Percentiles rank a stretch among this genome's conserved stretches.
phyloP scores from a whole-genome alignment of 2,888 invertebrate species.

The Caenorhabditis auriculariae region DNA sequence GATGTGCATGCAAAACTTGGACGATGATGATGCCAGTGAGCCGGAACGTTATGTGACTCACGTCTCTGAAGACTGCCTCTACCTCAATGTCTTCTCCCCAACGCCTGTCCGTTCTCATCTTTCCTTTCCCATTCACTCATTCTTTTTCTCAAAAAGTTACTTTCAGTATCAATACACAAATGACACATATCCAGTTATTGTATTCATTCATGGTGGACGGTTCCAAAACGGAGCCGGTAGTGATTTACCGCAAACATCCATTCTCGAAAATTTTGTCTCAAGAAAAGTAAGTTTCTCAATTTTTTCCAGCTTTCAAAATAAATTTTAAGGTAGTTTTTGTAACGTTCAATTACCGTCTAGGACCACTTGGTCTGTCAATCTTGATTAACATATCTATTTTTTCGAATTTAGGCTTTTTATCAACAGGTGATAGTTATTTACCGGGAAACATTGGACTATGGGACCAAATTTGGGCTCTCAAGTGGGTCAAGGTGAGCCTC shows the following conservation, averaged over 20 bases:
- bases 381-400: too few species aligned
- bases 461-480: constrained; percentile 55
- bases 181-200: constrained; percentile 80
- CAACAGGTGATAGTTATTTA: constrained; percentile 58
- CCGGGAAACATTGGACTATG: constrained; percentile 62
- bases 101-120: constrained; percentile 65
- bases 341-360: constrained; percentile 87
- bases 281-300: constrained; percentile 73
- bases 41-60: constrained; percentile 50
- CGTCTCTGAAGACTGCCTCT: constrained; percentile 82
- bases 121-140: neutral
- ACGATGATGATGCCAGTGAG: constrained; percentile 35
- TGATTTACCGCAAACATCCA: constrained; percentile 53
- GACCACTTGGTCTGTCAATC: constrained; percentile 76
- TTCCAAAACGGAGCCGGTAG: constrained; percentile 75
- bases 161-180: constrained; percentile 59
- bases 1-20: constrained; percentile 51
- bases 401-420: constrained; percentile 56
- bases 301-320: too few species aligned
- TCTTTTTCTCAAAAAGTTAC: neutral
- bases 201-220: constrained; percentile 92
- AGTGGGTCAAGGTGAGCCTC: constrained; percentile 57
- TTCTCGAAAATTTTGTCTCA: constrained; percentile 63
- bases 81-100: constrained; percentile 87
- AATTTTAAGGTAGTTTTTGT: constrained; percentile 78